Base-by-base conservation (phyloP, 2,888 invertebrate species). In the Hybos culiciformis region DNA sequence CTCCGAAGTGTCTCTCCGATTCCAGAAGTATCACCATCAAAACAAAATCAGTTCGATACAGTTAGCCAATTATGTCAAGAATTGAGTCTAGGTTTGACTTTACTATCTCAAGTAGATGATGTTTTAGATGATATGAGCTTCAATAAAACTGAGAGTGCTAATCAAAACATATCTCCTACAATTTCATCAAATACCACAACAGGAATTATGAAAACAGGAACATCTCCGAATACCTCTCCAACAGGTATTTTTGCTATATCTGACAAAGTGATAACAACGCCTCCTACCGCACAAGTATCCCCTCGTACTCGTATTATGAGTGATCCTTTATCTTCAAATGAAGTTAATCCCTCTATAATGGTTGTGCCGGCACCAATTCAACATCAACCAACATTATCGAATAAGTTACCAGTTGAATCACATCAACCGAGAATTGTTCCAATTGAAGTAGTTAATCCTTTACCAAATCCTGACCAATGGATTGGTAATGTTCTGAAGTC, bases 391-490 rank as follows among this genome's bases (percentile, higher is more conserved):
- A 45, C 32, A 14, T 45, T 43, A 29, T 51, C 37, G 26, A 46
- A 24, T n/a, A 46, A 41, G 34, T 48, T n/a, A 15, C 43, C 4
- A 37, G 42, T 3, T 26, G 32, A 6, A 18, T 24, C 17, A 20
- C 42, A 11, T n/a, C 19, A 15, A 23, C 32, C 32, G 44, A 48
- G 48, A 20, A 45, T 56, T 47, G 50, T 54, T 47, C 51, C 69
- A 58, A 54, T 66, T 17, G 67, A 67, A 48, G 55, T 63, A 4
- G 61, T 67, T 4, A 61, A 68, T 38, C 63, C 70, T 46, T 70
- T 83, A 60, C 86, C 85, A 20, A 81, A 80, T 62, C 83, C 86
- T 1, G 86, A 86, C 54, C 85, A 85, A 55, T 86, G 85, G 86
- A 66, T 87, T 50, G 84, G 83, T 8, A 77, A 80, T 53, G 75